These are phyloP conservation scores for Drosophila lini DNA, from an alignment of 1,140 invertebrate species.

Conservation along the genomic window DNA sequence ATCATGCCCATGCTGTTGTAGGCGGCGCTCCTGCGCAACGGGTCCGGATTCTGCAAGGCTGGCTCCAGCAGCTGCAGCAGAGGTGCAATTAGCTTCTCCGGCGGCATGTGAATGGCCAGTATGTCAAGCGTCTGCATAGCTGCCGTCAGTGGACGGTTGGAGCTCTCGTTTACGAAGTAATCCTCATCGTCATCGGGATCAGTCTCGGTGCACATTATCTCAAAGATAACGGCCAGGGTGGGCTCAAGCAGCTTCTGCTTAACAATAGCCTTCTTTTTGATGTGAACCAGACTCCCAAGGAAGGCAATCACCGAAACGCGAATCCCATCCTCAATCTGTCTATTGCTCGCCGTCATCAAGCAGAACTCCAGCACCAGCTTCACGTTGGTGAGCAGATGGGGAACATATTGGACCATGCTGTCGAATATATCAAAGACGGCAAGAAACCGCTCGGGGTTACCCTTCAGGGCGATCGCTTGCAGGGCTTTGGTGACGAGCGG, in stretches of 20 bases:
- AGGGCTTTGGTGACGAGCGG: slow-evolving; percentile 88
- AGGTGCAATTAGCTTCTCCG: slow-evolving; percentile 90
- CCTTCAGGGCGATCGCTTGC: slow-evolving; percentile 85
- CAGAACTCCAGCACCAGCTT: slow-evolving; percentile 89
- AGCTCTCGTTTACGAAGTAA: slow-evolving; percentile 34
- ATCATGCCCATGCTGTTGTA: slow-evolving; percentile 91
- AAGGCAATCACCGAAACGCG: slow-evolving; percentile 89
- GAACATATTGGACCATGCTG: slow-evolving; percentile 89
- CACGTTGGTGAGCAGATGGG: slow-evolving; percentile 87
- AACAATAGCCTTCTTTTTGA: slow-evolving; percentile 90
- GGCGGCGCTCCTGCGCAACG: slow-evolving; percentile 88
- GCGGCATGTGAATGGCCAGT: slow-evolving; percentile 91
- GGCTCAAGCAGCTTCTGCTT: slow-evolving; percentile 91
- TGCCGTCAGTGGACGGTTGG: slow-evolving; percentile 86
- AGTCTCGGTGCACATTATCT: slow-evolving; percentile 87
- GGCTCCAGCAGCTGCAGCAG: slow-evolving; percentile 88
- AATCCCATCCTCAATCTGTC: slow-evolving; percentile 86
- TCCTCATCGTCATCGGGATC: slow-evolving; percentile 38
- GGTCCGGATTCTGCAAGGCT: slow-evolving; percentile 86
- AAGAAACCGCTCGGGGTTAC: slow-evolving; percentile 87
- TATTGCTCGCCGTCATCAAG: slow-evolving; percentile 87
- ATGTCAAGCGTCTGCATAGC: slow-evolving; percentile 91
- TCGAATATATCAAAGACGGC: slow-evolving; percentile 90
- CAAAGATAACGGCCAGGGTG: slow-evolving; percentile 89
- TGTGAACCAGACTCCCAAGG: slow-evolving; percentile 87